Evolutionary conservation across 2,888 invertebrate species (phyloP).

Genomic region (Agrotis puta): DNA sequence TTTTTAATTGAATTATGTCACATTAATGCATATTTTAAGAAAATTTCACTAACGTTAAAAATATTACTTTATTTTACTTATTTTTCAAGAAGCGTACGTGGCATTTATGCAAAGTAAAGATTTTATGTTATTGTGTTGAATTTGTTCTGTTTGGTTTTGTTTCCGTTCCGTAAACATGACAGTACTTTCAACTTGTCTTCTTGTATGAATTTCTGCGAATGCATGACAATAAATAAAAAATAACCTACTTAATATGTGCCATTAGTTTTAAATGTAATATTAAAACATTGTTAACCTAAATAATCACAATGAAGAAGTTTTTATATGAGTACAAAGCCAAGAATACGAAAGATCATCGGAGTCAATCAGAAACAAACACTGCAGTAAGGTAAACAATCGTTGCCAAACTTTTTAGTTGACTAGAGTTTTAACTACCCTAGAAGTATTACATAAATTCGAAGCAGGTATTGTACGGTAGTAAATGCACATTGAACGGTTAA

Average conservation of each 20-base stretch:
- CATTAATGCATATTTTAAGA: neutral
- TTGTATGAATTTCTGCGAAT: slow-evolving; percentile 15
- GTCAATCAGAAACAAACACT: slow-evolving; percentile 76
- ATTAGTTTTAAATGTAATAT: slow-evolving; percentile 19
- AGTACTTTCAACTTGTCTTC: slow-evolving; percentile 33
- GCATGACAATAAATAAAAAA: neutral
- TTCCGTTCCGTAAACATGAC: slow-evolving; percentile 54
- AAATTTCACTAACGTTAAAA: neutral
- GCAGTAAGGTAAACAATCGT: slow-evolving; percentile 75
- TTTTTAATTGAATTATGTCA: neutral
- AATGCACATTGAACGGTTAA: slow-evolving; percentile 68
- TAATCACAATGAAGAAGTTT: slow-evolving; percentile 83
- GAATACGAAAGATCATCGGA: slow-evolving; percentile 61
- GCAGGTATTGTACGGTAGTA: slow-evolving; percentile 61
- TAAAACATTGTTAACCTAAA: slow-evolving; percentile 3
- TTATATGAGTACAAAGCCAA: slow-evolving; percentile 83
- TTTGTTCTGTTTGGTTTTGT: slow-evolving; percentile 38
- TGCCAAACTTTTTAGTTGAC: slow-evolving; percentile 42
- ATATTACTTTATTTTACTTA: neutral
- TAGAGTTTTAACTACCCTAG: slow-evolving; percentile 69
- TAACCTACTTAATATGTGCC: slow-evolving; percentile 24
- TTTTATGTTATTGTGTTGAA: slow-evolving; percentile 19
- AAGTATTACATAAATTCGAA: slow-evolving; percentile 45
- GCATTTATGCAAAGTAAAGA: neutral
- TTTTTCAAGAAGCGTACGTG: neutral